Percentiles rank a stretch among this genome's conserved stretches.
Conservation (phyloP, 1,140 invertebrate species). For the Araneus ventricosus region DNA sequence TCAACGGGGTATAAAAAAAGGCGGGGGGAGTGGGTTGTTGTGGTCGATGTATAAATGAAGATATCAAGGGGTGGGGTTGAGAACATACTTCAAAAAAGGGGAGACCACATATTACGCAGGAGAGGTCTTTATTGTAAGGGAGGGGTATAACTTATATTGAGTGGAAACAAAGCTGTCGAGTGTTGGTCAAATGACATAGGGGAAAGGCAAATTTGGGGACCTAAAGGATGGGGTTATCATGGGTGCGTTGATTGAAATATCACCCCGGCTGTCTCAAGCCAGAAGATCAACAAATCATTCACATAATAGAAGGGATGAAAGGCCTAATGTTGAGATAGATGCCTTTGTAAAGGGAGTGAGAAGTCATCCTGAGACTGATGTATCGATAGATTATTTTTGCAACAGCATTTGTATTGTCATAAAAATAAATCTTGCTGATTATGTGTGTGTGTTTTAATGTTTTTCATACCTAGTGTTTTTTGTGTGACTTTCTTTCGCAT, state of each 20-base stretch:
- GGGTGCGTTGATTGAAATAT: background rate
- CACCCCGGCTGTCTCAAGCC: constrained; percentile 1
- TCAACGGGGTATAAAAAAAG: constrained; percentile 21
- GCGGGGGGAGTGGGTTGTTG: background rate
- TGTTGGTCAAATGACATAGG: constrained; percentile 38
- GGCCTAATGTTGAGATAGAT: background rate
- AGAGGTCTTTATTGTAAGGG: constrained; percentile 33
- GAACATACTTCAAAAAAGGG: constrained; percentile 42
- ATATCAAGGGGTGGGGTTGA: constrained; percentile 38
- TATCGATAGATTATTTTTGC: background rate
- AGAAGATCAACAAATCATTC: constrained; percentile 5
- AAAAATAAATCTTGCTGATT: background rate
- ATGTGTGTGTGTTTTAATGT: too few relatives aligned
- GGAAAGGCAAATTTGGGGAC: constrained; percentile 20
- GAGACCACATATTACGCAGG: constrained; percentile 19
- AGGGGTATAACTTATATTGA: constrained; percentile 50
- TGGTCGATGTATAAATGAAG: constrained; percentile 33
- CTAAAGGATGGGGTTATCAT: background rate
- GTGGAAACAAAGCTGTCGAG: constrained; percentile 53
- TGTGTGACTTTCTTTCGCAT: too few relatives aligned
- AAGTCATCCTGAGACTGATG: background rate
- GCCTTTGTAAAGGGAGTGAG: background rate
- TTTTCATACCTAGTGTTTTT: too few relatives aligned
- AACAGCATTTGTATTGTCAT: background rate
- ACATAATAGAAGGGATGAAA: background rate